Conservation (phyloP, 2,113 vertebrate species). For the Erythrocebus patas region DNA sequence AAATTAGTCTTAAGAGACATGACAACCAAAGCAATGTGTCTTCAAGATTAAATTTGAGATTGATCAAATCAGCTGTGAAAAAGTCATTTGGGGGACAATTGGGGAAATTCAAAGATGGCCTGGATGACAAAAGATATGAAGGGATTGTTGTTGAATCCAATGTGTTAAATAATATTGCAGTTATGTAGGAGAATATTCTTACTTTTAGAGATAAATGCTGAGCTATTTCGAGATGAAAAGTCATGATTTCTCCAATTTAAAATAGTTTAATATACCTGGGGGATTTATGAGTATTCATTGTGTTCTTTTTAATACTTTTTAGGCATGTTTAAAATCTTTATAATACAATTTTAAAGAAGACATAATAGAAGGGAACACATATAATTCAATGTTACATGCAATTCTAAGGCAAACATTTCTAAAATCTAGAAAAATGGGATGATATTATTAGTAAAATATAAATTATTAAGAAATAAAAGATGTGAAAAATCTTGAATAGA, state of each 20-base stretch:
- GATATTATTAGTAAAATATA: neutral
- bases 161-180: neutral
- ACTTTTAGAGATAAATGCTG: neutral
- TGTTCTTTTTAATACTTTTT: neutral
- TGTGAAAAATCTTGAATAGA: neutral
- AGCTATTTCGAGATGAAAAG: neutral
- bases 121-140: neutral
- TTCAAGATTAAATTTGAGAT: neutral
- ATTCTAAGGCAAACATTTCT: neutral
- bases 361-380: neutral
- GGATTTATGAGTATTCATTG: neutral
- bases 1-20: neutral
- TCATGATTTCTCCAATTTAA: neutral
- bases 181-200: neutral
- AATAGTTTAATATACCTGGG: neutral
- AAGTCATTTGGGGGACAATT: neutral
- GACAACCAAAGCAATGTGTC: neutral
- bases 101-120: neutral
- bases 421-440: neutral
- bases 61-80: neutral
- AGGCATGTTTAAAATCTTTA: neutral
- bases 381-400: neutral
- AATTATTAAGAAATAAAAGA: constrained; percentile 45
- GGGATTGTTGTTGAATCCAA: neutral
- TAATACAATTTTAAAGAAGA: neutral